Conservation (phyloP, 2,888 invertebrate species). For the Notodonta dromedarius region DNA sequence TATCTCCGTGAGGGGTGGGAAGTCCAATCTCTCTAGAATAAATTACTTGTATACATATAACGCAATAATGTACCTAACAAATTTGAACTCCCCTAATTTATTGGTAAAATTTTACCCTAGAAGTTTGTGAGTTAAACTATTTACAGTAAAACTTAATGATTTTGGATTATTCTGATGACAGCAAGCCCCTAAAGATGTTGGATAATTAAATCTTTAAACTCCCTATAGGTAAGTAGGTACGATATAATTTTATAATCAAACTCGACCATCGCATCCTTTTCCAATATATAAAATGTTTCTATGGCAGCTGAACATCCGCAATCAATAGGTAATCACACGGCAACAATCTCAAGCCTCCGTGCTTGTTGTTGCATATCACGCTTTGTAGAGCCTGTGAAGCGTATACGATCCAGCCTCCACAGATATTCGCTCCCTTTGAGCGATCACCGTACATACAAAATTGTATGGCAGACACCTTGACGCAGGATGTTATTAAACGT, state of each 20-base stretch:
- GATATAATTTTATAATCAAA: too few species aligned
- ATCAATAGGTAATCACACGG: not conserved
- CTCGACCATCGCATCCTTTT: too few species aligned
- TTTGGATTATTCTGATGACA: too few species aligned
- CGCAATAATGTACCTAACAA: not conserved
- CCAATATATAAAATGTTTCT: not conserved
- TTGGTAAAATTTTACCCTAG: not conserved
- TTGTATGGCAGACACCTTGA: not conserved
- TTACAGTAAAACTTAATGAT: too few species aligned
- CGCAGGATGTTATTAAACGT: not conserved
- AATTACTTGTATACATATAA: slow-evolving; percentile 1
- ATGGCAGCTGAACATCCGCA: not conserved
- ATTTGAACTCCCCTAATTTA: not conserved
- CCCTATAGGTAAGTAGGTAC: too few species aligned
- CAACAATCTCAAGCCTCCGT: slow-evolving; percentile 9
- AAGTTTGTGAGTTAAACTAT: not conserved
- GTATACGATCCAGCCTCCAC: slow-evolving; percentile 17
- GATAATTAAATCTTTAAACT: too few species aligned
- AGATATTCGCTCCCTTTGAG: slow-evolving; percentile 35
- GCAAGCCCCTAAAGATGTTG: too few species aligned
- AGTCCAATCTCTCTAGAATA: not conserved
- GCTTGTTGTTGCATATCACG: slow-evolving; percentile 12
- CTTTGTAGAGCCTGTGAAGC: slow-evolving; percentile 26
- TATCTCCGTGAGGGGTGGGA: not conserved
- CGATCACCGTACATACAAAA: slow-evolving; percentile 14